These are phyloP conservation scores for Hemichromis elongatus DNA, from an alignment of 2,113 vertebrate genomes.

Conservation along the genomic window DNA sequence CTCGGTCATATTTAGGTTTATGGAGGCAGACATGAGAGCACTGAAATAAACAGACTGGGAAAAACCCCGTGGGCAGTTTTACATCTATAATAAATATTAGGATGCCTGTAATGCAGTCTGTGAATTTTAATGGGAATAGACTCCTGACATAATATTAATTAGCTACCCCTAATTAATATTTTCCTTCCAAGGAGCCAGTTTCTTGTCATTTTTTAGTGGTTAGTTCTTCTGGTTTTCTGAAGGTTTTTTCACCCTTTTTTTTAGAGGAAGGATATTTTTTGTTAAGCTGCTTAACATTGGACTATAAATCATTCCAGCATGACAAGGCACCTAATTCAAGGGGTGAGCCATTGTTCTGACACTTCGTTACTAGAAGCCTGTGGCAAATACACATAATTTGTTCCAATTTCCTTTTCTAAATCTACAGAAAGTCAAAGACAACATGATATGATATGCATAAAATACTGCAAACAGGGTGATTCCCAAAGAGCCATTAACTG, in stretches of 20 bases:
- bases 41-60: conserved; percentile 51
- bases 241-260: too few species aligned
- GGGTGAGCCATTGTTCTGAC: neutral
- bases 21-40: neutral
- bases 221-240: neutral
- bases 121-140: neutral
- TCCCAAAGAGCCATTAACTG: neutral
- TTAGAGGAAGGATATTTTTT: neutral
- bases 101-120: neutral
- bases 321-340: neutral
- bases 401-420: neutral
- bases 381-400: neutral
- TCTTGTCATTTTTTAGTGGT: neutral
- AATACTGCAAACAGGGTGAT: neutral
- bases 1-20: neutral
- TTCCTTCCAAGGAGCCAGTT: neutral
- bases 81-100: neutral
- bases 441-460: neutral
- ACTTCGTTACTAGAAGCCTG: neutral
- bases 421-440: neutral
- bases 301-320: neutral
- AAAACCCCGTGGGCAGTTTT: conserved; percentile 35
- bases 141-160: neutral
- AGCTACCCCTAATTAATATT: neutral
- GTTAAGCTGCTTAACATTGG: neutral